Evolutionary conservation across 2,888 invertebrate genomes (phyloP), one percentile per base, ranked within the genome.

Genomic region (Leucozona laternaria): DNA sequence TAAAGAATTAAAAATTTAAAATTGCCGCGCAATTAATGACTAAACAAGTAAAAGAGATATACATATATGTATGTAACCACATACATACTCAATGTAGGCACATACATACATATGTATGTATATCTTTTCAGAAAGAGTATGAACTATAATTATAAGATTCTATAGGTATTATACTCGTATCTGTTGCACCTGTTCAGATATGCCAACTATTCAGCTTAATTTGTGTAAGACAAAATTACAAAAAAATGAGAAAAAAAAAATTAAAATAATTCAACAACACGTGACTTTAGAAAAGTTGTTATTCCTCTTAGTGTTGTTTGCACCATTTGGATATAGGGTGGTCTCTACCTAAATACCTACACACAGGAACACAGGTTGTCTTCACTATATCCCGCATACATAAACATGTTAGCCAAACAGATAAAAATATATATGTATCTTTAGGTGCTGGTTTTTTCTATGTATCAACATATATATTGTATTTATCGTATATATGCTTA

Each of bases 391-490:
- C 28, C 28, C 55, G n/a, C n/a, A 17, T 28, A 17, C 17, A 31
- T 31, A 17, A 45, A 28, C n/a, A 31, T 28, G 31, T 55, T 31
- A 55, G 55, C 31, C 55, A 55, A n/a, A 10, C 17, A 31, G 31
- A 31, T 31, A 57, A 13, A 57, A 31, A 57, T 25, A 31, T 45
- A 25, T 13, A 11, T 31, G 0, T 50, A 22, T 0, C 15, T 60
- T 31, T 28, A 13, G 20, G 15, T 68, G 37, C 40, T 53, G 20
- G 84, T 76, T 66, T 68, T 68, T 60, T 55, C 81, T 85, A 81
- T 85, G 81, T 85, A 81, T 68, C 57, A 79, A 72, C 48, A 37
- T 45, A 2, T 25, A n/a, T 22, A 15, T 15, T 13, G 17, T 31
- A 31, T 31, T 7, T 31, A 31, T 8, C 28, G 28, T 28, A 28